Evolutionary conservation across 2,113 vertebrate genomes (phyloP).

Genomic region (Dinomys branickii): DNA sequence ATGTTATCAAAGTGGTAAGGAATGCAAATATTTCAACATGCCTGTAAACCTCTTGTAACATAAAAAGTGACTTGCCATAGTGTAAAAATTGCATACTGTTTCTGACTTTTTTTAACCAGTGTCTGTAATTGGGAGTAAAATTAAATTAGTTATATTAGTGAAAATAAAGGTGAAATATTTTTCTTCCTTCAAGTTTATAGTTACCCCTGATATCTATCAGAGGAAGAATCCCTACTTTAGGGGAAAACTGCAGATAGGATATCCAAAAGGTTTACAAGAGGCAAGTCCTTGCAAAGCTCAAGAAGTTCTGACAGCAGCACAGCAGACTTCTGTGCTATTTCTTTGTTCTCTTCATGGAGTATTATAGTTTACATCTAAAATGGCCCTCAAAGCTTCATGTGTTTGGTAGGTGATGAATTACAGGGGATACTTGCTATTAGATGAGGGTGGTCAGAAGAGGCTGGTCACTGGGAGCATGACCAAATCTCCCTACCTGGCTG

Average conservation of each 20-base stretch:
- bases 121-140: not conserved
- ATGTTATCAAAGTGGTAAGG: conserved; percentile 37
- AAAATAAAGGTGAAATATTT: conserved; percentile 53
- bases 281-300: not conserved
- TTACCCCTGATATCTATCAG: conserved; percentile 8
- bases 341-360: not conserved
- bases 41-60: not conserved
- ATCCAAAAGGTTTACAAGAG: conserved; percentile 8
- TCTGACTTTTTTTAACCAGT: conserved; percentile 4
- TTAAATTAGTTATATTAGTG: not conserved
- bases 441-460: not conserved
- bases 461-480: not conserved
- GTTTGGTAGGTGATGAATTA: not conserved
- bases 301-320: not conserved
- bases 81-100: not conserved
- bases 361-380: not conserved
- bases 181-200: not conserved
- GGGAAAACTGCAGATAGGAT: not conserved
- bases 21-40: conserved; percentile 40
- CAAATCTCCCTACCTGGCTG: not conserved
- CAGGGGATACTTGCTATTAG: not conserved
- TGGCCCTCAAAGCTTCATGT: not conserved
- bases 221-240: not conserved
- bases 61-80: not conserved
- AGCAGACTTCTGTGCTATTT: not conserved